Evolutionary conservation across 2,888 invertebrate species (phyloP), one percentile per base, ranked within the genome.

Genomic region (Nymphalis c-album): DNA sequence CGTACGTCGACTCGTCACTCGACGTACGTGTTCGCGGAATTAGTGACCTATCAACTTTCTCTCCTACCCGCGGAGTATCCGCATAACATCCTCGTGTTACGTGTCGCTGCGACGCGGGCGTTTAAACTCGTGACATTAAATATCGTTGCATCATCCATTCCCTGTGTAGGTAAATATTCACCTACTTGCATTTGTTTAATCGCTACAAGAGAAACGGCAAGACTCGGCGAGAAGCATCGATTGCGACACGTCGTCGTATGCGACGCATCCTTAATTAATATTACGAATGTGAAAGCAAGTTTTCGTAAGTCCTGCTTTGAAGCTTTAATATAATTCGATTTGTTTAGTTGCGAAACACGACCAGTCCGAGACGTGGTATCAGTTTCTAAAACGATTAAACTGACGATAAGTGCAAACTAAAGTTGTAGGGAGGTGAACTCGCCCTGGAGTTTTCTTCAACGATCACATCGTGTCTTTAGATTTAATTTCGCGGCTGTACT

Each of bases 81-180:
- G 51, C 51, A 16, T 51, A 51, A 51, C 13, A 40, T 40, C 40
- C 51, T 51, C 20, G 51, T 51, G 51, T 51, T 51, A 51, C 20
- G 51, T 51, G 26, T 51, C 26, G 22, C 51, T 51, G 51, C 22
- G 51, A 22, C 51, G 51, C 13, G 22, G 26, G 26, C 13, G 20
- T 50, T 50, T 50, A 10, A 4, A 50, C 50, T 20, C 8, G 20
- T 50, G 50, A 20, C 20, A 22, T 26, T 22, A 51, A 16, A 6
- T 51, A 16, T 22, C 16, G 51, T 51, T 51, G 51, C 51, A 51
- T 51, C 51, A 51, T 26, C 51, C 40, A 40, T 51, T 22, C 50
- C 20, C 18, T 10, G 18, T 18, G 40, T 40, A 22, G 22, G 22
- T 22, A 40, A 40, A 50, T 51, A 51, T 22, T 22, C 22, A 13